Base-by-base conservation (phyloP, 2,888 invertebrate genomes). In the Parasteatoda lunata region DNA sequence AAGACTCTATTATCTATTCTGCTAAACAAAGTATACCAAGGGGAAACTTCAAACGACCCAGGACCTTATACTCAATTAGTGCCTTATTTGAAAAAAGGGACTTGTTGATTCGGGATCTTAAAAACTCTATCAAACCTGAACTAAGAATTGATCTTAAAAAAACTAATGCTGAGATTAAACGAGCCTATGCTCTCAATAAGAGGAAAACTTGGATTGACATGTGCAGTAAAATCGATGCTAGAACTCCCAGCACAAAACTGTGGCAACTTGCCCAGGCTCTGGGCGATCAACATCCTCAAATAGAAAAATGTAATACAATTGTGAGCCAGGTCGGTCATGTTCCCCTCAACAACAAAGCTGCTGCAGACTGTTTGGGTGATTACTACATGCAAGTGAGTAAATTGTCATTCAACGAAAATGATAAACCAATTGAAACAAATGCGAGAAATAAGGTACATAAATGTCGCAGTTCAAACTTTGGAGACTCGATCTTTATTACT, bases 11-110 rank as follows among this genome's bases (percentile, higher is more conserved):
- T 73, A 54, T 5, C 5, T 54, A 5, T 30, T 52, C 30, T 73
- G 72, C 72, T 54, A 73, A 73, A 73, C 54, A 73, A 51, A 54
- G 9, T 13, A 73, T 73, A 54, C 54, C 72, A 30, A 73, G 54
- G 15, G 54, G 54, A 3, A 73, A 73, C 30, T 52, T 73, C 54
- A 73, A 73, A 54, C 3, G 13, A 15, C 30, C 54, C 54, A 73
- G 45, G 72, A 73, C 2, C 4, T 73, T 73, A 15, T 73, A 5
- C 45, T 73, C 72, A 51, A 54, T n/a, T 73, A 54, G 3, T 11
- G 54, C n/a, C 15, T 45, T 54, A 15, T 30, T 54, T 45, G 15
- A 54, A 73, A 48, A 73, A 54, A 54, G 30, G 54, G 45, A 73
- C 54, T 54, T 54, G 15, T 5, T 73, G 54, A 30, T 73, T 54